Evolutionary conservation across 2,113 vertebrate species (phyloP).

Genomic region (Clarias gariepinus): DNA sequence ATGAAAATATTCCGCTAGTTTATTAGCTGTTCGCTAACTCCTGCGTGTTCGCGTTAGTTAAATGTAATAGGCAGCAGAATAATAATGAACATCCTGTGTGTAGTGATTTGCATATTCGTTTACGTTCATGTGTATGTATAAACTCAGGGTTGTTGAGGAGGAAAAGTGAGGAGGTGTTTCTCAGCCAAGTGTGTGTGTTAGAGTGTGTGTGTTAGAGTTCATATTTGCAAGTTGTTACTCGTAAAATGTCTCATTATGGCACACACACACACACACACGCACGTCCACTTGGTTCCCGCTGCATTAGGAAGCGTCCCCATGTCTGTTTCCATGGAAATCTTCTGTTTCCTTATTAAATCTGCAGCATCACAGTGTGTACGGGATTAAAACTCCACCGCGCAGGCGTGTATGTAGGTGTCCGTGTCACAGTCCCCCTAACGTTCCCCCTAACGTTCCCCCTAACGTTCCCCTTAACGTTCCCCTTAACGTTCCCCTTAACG

Average conservation of each 20-base stretch:
- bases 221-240: neutral
- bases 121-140: neutral
- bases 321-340: conserved; percentile 26
- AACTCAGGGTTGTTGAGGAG: neutral
- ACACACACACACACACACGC: too few species aligned
- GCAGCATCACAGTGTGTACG: neutral
- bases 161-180: neutral
- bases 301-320: neutral
- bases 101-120: neutral
- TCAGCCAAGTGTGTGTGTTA: too few species aligned
- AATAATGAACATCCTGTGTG: neutral
- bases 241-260: neutral
- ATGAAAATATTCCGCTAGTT: neutral
- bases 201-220: neutral
- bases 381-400: neutral
- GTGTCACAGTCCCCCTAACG: neutral
- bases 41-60: neutral
- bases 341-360: conserved; percentile 10
- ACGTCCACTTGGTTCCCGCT: neutral
- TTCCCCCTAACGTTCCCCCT: neutral
- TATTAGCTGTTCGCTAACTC: neutral
- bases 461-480: neutral
- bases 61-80: neutral
- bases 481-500: neutral
- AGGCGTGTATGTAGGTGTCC: neutral